Conservation (phyloP, 1,140 invertebrate genomes). For the Magallana gigas region DNA sequence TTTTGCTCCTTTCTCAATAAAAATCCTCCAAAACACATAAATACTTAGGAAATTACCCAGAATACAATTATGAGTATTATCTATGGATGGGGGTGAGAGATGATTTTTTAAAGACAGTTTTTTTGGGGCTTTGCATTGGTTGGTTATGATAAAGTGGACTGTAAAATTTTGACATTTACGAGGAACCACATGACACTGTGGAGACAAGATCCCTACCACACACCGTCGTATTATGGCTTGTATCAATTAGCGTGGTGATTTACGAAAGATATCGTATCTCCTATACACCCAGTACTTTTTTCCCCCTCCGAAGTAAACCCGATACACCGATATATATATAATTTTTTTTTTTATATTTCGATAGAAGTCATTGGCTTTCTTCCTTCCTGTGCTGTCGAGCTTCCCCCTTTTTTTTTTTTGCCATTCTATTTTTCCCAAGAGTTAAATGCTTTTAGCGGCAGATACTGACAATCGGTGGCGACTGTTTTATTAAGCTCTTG, state of each 20-base stretch:
- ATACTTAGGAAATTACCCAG: conserved; percentile 21
- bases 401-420: neutral
- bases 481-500: conserved; percentile 36
- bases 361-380: neutral
- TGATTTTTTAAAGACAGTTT: too few relatives aligned
- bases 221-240: neutral
- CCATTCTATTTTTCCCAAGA: neutral
- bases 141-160: neutral
- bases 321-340: neutral
- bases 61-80: conserved; percentile 9
- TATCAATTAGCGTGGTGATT: conserved; percentile 28
- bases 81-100: neutral
- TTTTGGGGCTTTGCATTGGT: neutral
- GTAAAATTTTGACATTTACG: conserved; percentile 30
- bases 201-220: neutral
- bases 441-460: conserved; percentile 19
- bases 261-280: conserved; percentile 26
- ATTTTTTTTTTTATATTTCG: neutral
- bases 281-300: neutral
- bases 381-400: neutral
- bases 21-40: conserved; percentile 14
- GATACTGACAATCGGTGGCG: conserved; percentile 6
- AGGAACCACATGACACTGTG: conserved; percentile 19
- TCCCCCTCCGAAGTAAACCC: neutral
- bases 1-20: neutral